Evolutionary conservation across 2,888 invertebrate genomes (phyloP), one percentile per base, ranked within the genome.

Genomic region (Parthenolecanium corni): DNA sequence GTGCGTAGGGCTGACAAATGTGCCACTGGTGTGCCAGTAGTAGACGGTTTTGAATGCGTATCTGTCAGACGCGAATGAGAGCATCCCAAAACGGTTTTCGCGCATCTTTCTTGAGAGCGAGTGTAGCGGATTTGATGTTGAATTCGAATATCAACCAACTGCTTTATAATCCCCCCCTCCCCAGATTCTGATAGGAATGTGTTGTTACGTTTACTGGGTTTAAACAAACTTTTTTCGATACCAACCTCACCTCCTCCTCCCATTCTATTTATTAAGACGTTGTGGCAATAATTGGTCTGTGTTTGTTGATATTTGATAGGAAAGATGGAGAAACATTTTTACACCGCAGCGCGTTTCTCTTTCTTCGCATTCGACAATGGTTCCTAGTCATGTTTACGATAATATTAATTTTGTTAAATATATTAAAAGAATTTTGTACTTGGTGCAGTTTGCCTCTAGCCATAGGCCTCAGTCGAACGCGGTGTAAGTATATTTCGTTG

Each of bases 381-480:
- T 52, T 52, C 52, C 52, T 52, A 52, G 52, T 52, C 52, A 52
- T 52, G 21, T 52, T 52, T 52, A 52, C 21, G 16, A 24, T 24
- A 12, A 12, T 51, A 51, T 51, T 23, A 16, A 23, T 52, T 21
- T 52, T 52, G 16, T 52, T 25, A 24, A 16, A n/a, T 52, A 14
- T 14, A 14, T 4, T 31, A 3, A 24, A 14, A 24, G 12, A 20
- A 24, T 2, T 14, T n/a, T 52, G n/a, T 25, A 11, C 12, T 25
- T 52, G 18, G n/a, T 44, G 16, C 44, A 18, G 44, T 4, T n/a
- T 16, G 44, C 44, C 6, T 44, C 16, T 12, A n/a, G 16, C 44
- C 44, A 16, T 44, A n/a, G 44, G 44, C 18, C 16, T 44, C 5
- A 3, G 14, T 44, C n/a, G 44, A 44, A 44, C 18, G 44, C n/a